Percentiles rank a stretch among this genome's conserved stretches.
phyloP scores from a whole-genome alignment of 2,797 vertebrate species.

The Emys orbicularis region DNA sequence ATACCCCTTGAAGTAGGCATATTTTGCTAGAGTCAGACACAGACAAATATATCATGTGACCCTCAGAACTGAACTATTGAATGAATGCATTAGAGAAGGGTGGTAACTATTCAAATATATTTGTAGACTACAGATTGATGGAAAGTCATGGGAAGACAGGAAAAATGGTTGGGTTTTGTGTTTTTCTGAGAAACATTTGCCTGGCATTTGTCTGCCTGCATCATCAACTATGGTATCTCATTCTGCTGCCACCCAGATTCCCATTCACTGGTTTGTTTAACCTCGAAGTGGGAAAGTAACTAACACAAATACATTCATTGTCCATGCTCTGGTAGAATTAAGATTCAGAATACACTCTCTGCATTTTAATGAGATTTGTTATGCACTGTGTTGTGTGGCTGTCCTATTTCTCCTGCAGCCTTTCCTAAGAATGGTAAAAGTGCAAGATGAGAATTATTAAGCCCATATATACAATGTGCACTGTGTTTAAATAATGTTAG shows the following conservation, averaged over 20 bases:
- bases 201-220: slow-evolving; percentile 63
- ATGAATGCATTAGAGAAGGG: slow-evolving; percentile 39
- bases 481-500: slow-evolving; percentile 61
- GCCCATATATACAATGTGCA: slow-evolving; percentile 66
- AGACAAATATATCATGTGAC: slow-evolving; percentile 31
- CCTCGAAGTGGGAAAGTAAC: slow-evolving; percentile 74
- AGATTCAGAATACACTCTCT: slow-evolving; percentile 67
- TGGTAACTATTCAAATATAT: slow-evolving; percentile 35
- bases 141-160: slow-evolving; percentile 57
- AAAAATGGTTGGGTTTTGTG: slow-evolving; percentile 32
- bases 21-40: slow-evolving; percentile 63
- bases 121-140: slow-evolving; percentile 27
- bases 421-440: slow-evolving; percentile 59
- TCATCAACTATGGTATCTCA: slow-evolving; percentile 52
- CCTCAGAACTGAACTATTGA: slow-evolving; percentile 36
- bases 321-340: slow-evolving; percentile 75
- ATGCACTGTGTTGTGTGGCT: slow-evolving; percentile 54
- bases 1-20: slow-evolving; percentile 18
- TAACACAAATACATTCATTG: slow-evolving; percentile 75
- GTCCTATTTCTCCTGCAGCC: slow-evolving; percentile 56
- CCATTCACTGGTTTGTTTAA: slow-evolving; percentile 76
- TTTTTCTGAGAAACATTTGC: slow-evolving; percentile 46
- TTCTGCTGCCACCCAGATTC: slow-evolving; percentile 71
- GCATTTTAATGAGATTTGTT: slow-evolving; percentile 70
- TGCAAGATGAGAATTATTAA: slow-evolving; percentile 64